Evolutionary conservation across 2,113 vertebrate species (phyloP).

Genomic region (Candoia aspera): DNA sequence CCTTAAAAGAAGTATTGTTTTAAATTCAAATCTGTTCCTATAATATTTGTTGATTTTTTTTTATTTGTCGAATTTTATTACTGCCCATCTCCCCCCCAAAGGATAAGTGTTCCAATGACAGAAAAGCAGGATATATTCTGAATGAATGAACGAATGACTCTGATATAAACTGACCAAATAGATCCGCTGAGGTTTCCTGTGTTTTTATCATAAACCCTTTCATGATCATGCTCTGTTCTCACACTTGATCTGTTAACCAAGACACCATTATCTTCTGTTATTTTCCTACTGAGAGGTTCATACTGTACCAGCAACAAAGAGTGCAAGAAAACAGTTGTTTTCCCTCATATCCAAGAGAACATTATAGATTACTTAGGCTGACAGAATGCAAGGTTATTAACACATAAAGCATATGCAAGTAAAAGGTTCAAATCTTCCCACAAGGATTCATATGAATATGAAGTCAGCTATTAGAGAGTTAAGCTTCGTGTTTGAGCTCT

Average conservation of each 20-base stretch:
- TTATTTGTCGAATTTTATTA: no score
- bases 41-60: no score
- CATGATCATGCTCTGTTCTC: background rate
- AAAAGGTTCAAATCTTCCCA: constrained; percentile 48
- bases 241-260: background rate
- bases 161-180: background rate
- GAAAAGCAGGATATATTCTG: background rate
- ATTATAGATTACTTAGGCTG: constrained; percentile 48
- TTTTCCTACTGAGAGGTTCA: constrained; percentile 43
- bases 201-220: constrained; percentile 16
- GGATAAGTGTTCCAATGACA: no score
- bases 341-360: constrained; percentile 31
- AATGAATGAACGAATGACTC: background rate
- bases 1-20: background rate
- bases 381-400: background rate
- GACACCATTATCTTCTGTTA: background rate
- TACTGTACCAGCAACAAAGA: constrained; percentile 25
- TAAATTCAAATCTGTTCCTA: background rate
- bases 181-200: background rate
- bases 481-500: constrained; percentile 53
- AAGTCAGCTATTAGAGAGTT: constrained; percentile 64
- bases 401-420: constrained; percentile 45
- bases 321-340: constrained; percentile 51
- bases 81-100: no score
- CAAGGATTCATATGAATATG: constrained; percentile 58